Evolutionary conservation across 2,113 vertebrate species (phyloP), one percentile per base, ranked within the genome.

Genomic region (Anser cygnoides): DNA sequence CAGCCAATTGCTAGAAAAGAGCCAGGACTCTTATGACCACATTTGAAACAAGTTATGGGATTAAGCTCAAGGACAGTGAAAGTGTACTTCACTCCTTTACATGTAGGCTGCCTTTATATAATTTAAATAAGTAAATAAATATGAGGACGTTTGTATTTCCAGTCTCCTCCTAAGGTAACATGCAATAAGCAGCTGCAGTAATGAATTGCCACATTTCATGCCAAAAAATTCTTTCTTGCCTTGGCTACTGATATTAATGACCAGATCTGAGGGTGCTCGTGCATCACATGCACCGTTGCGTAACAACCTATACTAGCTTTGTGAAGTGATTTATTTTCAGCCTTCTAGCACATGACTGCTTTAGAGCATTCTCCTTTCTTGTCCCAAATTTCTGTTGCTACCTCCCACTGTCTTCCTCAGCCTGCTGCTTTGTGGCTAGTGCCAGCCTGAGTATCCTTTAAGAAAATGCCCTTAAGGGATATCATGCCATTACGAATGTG

Each of bases 261-360:
- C 91, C 86, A 79, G 35, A 92, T 89, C 78, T 66, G 66, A 81
- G 59, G 58, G 23, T 66, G 55, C 67, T 74, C 50, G 52, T 77
- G 55, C 44, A 9, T 77, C 72, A 80, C 58, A 54, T 37, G 62
- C 75, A 49, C 59, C 29, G 11, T 94, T 96, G 71, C 68, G 11
- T 96, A 96, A 95, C 85, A 81, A 2, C 50, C 66, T 82, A 20
- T 71, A 76, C 57, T 72, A 52, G 54, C 92, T 91, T 84, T 87
- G 66, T 70, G 79, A 76, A 74, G 43, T 80, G 63, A 62, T 94
- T 95, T 94, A 92, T 97, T 97, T 97, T 97, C 90, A 80, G 74
- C 85, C 74, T 89, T 59, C 44, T 80, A 94, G 90, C 89, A 92
- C 95, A 63, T 95, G 94, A 93, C 79, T 91, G 31, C 84, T 84